A percentile compares a stretch with the other conserved stretches of the same genome.
Conservation (phyloP, 2,888 invertebrate genomes). For the Athalia cordata region DNA sequence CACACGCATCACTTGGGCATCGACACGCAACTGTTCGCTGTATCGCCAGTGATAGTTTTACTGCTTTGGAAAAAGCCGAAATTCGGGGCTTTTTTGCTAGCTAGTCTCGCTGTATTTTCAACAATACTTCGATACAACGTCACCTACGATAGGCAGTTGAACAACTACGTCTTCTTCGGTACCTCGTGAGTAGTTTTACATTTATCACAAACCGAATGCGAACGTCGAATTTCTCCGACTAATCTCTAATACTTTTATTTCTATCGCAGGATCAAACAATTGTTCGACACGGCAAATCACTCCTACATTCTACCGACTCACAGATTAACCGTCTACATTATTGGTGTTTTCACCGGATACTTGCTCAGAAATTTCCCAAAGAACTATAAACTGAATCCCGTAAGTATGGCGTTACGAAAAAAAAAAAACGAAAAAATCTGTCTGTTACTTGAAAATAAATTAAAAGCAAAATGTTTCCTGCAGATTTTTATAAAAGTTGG, state of each 20-base stretch:
- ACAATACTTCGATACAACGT: slow-evolving; percentile 79
- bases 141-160: slow-evolving; percentile 77
- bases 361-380: slow-evolving; percentile 74
- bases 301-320: slow-evolving; percentile 82
- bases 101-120: slow-evolving; percentile 75
- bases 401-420: slow-evolving; percentile 59
- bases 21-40: slow-evolving; percentile 81
- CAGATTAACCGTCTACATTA: slow-evolving; percentile 81
- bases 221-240: too few species aligned
- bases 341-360: slow-evolving; percentile 81
- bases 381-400: slow-evolving; percentile 73
- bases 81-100: slow-evolving; percentile 73
- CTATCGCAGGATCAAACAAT: slow-evolving; percentile 76
- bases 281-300: slow-evolving; percentile 81
- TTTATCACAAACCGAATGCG: too few species aligned
- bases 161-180: slow-evolving; percentile 82
- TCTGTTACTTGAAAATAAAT: background rate
- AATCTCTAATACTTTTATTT: background rate
- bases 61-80: slow-evolving; percentile 79
- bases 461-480: slow-evolving; percentile 16
- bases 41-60: slow-evolving; percentile 78
- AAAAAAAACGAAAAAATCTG: slow-evolving; percentile 3
- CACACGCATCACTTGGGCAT: slow-evolving; percentile 84
- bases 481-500: slow-evolving; percentile 76
- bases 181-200: slow-evolving; percentile 77